Conservation (phyloP, 2,888 invertebrate genomes). For the Sthenelais limicola region DNA sequence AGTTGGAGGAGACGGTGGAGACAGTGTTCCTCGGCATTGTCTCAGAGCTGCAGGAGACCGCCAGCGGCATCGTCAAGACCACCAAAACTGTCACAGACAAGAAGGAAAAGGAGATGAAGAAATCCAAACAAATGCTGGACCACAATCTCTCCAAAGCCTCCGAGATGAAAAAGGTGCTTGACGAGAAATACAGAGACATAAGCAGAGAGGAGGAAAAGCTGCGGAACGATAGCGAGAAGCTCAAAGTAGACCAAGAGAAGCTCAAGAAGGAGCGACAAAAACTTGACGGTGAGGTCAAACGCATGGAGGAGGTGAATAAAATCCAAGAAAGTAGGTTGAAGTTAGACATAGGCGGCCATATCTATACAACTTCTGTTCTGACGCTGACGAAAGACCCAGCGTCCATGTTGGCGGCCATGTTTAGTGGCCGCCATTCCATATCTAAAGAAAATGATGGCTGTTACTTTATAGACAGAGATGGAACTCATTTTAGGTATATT, state of each 20-base stretch:
- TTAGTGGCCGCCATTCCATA: conserved; percentile 55
- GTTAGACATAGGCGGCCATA: conserved; percentile 57
- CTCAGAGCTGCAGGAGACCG: conserved; percentile 48
- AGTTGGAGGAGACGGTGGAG: conserved; percentile 47
- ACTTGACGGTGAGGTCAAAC: conserved; percentile 46
- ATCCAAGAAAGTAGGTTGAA: conserved; percentile 54
- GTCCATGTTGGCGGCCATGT: conserved; percentile 57
- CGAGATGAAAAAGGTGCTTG: conserved; percentile 35
- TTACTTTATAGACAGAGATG: conserved; percentile 60
- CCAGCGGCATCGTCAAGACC: conserved; percentile 48
- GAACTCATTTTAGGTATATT: conserved; percentile 62
- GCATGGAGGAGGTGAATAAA: conserved; percentile 47
- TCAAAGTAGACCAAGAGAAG: conserved; percentile 36
- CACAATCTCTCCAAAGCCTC: conserved; percentile 28
- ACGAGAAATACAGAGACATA: conserved; percentile 38
- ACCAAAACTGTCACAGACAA: conserved; percentile 46
- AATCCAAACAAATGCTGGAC: conserved; percentile 42
- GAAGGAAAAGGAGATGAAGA: conserved; percentile 44
- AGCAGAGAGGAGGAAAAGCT: conserved; percentile 42
- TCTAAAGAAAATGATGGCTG: conserved; percentile 54
- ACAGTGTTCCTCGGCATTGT: conserved; percentile 40
- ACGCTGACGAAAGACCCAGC: conserved; percentile 55
- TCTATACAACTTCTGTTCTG: conserved; percentile 55
- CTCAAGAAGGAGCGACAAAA: conserved; percentile 44
- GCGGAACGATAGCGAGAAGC: conserved; percentile 5